Base-by-base conservation (phyloP, 2,888 invertebrate genomes). In the Iselma pallidipennis region DNA sequence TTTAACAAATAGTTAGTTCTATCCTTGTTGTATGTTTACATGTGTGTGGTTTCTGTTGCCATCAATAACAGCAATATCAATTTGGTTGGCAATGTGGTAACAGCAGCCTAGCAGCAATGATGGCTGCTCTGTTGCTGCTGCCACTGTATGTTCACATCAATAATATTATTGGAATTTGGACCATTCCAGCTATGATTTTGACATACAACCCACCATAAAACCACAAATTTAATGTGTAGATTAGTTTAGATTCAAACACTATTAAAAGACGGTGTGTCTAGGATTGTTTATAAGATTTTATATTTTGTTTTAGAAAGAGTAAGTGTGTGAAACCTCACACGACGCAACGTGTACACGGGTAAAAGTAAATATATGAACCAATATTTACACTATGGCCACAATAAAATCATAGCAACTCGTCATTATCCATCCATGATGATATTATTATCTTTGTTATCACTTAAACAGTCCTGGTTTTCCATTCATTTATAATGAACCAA, bases 261-360 rank as follows among this genome's bases (percentile, higher is more conserved):
- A 73, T 73, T 73, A 71, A 73, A 71, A 72, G 69, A 72, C 71
- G 70, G 71, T 71, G 71, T 69, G 71, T 69, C 71, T 71, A 72
- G n/a, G 69, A 71, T 75, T 78, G 80, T 80, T 80, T 79, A 78
- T 72, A 72, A 74, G 72, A 76, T 76, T 80, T 80, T 80, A 80
- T 80, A 79, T 80, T 80, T 80, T 79, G 79, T 78, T 80, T 79
- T 77, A 78, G 77, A 78, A 76, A 73, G 76, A 76, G 78, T 78
- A 78, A 80, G 80, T 79, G 79, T 76, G 80, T 80, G 76, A 78
- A 79, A 79, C 80, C 80, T 77, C 80, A 80, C 80, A 80, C 80
- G 80, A 79, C 67, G 80, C 74, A 70, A 67, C 69, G 68, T 69
- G 70, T 70, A 67, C 64, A 62, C 70, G 69, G 66, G 69, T 12